Conservation (phyloP, 2,888 invertebrate species). For the Melinaea marsaeus region DNA sequence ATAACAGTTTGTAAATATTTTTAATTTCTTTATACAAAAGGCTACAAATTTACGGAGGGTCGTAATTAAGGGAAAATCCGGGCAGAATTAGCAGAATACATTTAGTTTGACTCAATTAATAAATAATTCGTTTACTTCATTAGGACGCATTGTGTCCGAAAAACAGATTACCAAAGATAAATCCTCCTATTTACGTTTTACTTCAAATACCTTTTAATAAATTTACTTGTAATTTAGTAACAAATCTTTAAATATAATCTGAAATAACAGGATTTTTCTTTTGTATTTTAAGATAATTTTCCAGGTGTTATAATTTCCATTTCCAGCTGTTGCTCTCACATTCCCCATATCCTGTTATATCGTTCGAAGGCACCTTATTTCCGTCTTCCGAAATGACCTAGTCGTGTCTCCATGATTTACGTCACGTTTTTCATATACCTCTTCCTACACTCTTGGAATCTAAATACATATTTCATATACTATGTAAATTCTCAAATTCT, state of each 20-base stretch:
- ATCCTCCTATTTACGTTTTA: too few relatives aligned
- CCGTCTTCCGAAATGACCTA: slow-evolving; percentile 1
- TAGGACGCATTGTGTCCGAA: too few relatives aligned
- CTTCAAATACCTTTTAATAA: too few relatives aligned
- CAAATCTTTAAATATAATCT: background rate
- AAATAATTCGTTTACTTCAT: too few relatives aligned
- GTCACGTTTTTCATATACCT: background rate
- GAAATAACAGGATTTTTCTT: background rate
- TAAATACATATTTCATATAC: background rate
- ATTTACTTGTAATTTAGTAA: too few relatives aligned
- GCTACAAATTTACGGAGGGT: too few relatives aligned
- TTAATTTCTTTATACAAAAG: too few relatives aligned
- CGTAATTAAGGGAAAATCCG: too few relatives aligned
- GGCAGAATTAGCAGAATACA: too few relatives aligned
- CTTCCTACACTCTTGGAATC: background rate
- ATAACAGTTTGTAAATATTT: too few relatives aligned
- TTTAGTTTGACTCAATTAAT: too few relatives aligned
- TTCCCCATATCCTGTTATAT: slow-evolving; percentile 40
- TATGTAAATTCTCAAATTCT: background rate
- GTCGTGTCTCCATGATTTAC: background rate
- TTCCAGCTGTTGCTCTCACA: background rate
- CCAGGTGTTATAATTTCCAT: background rate
- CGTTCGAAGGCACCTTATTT: slow-evolving; percentile 7
- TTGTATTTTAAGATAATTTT: background rate
- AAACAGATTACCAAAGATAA: too few relatives aligned